phyloP scores from a whole-genome alignment of 92 coral and sea anemone species.

The Palythoa caribaeorum region DNA sequence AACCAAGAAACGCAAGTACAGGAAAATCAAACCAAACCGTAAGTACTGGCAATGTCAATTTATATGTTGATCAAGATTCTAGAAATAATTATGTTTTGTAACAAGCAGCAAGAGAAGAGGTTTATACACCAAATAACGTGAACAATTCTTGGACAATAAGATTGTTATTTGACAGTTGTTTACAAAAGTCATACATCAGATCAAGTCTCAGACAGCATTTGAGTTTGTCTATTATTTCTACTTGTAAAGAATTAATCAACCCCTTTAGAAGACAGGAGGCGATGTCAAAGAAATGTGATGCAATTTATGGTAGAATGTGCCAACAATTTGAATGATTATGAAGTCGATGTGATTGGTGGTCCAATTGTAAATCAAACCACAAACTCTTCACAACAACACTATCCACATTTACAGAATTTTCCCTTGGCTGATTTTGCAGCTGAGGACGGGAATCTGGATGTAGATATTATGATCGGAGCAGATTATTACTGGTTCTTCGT shows the following conservation, averaged over 20 bases:
- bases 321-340: constrained; percentile 31
- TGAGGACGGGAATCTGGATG: constrained; percentile 18
- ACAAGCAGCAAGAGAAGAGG: background rate
- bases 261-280: constrained; percentile 1
- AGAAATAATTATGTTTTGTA: background rate
- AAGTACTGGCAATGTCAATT: constrained; percentile 19
- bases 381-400: constrained; percentile 37
- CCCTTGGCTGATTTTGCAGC: constrained; percentile 36
- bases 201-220: background rate
- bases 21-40: constrained; percentile 8
- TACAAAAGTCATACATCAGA: background rate
- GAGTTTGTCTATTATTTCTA: background rate
- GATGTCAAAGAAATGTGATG: constrained; percentile 1
- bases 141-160: constrained; percentile 8
- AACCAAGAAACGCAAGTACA: background rate
- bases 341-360: constrained; percentile 34
- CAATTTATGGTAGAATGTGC: constrained; percentile 1
- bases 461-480: constrained; percentile 48
- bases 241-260: background rate
- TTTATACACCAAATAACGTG: background rate
- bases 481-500: constrained; percentile 51
- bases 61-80: background rate
- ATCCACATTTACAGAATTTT: constrained; percentile 40
- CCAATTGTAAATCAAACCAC: constrained; percentile 32
- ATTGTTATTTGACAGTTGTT: constrained; percentile 14